Evolutionary conservation across 53 echinoderm and acorn worm species (phyloP), one percentile per base, ranked within the genome.

Genomic region (Mesocentrotus franciscanus): DNA sequence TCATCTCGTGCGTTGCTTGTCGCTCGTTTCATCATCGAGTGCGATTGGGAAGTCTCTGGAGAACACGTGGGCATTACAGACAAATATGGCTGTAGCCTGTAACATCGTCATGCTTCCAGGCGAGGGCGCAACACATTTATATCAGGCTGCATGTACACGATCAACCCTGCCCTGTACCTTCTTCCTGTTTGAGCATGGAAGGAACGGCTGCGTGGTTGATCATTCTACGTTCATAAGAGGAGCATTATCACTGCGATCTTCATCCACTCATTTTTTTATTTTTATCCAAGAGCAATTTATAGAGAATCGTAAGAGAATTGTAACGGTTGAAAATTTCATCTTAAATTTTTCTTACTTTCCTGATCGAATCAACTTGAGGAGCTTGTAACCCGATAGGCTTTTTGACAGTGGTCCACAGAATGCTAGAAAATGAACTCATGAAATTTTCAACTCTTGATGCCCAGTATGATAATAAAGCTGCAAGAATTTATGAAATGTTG

Each of bases 291-390:
- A 81, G 17, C 39, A 18, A 16, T 81, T 18, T 20, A 22, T 58
- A 6, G 0, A 58, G 13, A 24, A 27, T 87, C n/a, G 24, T 57
- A 57, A 6, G 0, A 58, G 13, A 24, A 27, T 87, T 27, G 24
- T 57, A 57, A 87, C n/a, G 59, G 87, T 87, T 87, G 87, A 66
- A 91, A 91, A 91, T 91, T 91, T 62, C 91, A 91, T 62, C 34
- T 61, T 5, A 2, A 87, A 35, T 64, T 85, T 90, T 59, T 91
- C 91, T 36, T 16, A 9, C 18, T 34, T 66, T 24, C 66, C 33
- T 57, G 68, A 0, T 64, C 30, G 66, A 91, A 58, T 57, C 33
- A 91, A 66, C 91, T 91, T 91, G 91, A 91, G 35, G 91, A 29
- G 91, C 91, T 62, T 66, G 18, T 22, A 58, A n/a, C 27, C 13